These are phyloP conservation scores for Trilocha varians DNA, from an alignment of 2,888 invertebrate genomes.

Conservation along the genomic window DNA sequence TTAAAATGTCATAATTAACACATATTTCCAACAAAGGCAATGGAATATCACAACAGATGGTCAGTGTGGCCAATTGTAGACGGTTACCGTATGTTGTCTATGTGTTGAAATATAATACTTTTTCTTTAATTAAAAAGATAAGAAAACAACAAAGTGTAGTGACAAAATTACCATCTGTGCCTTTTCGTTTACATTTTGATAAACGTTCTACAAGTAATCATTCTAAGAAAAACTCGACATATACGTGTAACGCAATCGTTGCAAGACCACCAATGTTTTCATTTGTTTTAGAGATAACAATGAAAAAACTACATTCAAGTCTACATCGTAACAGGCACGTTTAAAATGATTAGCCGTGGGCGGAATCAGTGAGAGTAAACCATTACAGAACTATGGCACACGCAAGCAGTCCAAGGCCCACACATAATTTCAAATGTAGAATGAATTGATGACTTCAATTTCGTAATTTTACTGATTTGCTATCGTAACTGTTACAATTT, in stretches of 20 bases:
- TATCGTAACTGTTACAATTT: not conserved
- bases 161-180: not conserved
- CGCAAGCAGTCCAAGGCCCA: slow-evolving; percentile 39
- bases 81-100: not conserved
- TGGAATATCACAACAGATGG: not conserved
- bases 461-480: not conserved
- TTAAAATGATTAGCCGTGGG: slow-evolving; percentile 37
- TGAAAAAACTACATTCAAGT: not conserved
- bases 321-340: not conserved
- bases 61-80: not conserved
- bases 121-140: not conserved
- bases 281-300: not conserved
- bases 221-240: too few species aligned
- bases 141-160: not conserved
- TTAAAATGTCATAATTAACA: not conserved
- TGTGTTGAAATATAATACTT: not conserved
- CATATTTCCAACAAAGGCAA: not conserved
- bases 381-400: slow-evolving; percentile 6
- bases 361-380: slow-evolving; percentile 35
- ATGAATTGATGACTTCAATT: slow-evolving; percentile 23
- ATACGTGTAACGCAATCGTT: too few species aligned
- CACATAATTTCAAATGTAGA: slow-evolving; percentile 34
- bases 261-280: too few species aligned
- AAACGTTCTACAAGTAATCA: not conserved
- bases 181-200: not conserved